A percentile compares a stretch with the other conserved stretches of the same genome.
These are phyloP conservation scores for Anguilla pacifica DNA, from an alignment of 2,797 vertebrate genomes.

Conservation along the genomic window DNA sequence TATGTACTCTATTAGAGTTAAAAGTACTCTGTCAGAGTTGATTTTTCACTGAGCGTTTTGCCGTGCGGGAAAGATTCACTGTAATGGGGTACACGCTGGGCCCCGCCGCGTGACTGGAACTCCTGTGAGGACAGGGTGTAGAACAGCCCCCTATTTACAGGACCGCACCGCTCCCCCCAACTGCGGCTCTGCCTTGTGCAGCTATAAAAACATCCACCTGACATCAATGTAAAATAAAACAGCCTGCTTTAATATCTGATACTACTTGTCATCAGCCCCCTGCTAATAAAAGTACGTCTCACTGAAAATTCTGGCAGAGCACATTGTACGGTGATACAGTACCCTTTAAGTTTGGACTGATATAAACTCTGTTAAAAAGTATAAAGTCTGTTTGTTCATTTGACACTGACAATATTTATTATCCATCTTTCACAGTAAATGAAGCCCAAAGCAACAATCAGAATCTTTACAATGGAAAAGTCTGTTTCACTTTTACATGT, in stretches of 20 bases:
- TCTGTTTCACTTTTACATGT: neutral
- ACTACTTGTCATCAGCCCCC: neutral
- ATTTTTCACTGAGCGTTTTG: neutral
- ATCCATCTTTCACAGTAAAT: neutral
- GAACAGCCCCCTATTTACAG: neutral
- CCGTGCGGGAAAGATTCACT: neutral
- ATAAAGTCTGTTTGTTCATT: no score
- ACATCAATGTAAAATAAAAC: neutral
- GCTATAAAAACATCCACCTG: neutral
- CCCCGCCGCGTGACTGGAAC: neutral
- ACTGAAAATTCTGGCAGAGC: neutral
- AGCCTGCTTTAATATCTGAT: neutral
- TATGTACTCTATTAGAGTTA: neutral
- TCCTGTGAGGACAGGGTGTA: neutral
- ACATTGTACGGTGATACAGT: neutral
- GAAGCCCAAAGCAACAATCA: conserved; percentile 24
- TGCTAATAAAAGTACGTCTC: neutral
- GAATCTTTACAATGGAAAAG: neutral
- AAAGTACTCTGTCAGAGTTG: neutral
- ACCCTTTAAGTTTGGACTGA: neutral
- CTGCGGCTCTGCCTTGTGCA: neutral
- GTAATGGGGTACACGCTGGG: neutral
- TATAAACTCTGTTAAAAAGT: no score
- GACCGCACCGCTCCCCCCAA: neutral
- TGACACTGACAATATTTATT: neutral